Base-by-base conservation (phyloP, 2,797 vertebrate genomes). In the Botia kubotai region DNA sequence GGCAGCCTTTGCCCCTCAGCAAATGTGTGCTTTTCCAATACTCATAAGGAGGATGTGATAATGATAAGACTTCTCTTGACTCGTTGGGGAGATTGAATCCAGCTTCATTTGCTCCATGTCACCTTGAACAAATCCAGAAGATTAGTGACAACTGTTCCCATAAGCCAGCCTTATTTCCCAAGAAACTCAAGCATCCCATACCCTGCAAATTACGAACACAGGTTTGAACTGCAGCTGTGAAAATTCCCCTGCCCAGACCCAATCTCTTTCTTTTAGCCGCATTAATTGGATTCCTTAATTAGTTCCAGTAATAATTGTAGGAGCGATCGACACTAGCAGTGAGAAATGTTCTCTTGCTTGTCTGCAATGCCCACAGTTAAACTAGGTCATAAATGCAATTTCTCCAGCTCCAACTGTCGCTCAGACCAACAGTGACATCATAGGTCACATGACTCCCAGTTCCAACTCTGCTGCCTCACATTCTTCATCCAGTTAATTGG, bases 231-330 rank as follows among this genome's bases (percentile, higher is more conserved):
- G 77, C 89, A 88, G 88, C 86, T 21, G 46, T 79, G 68, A 71
- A 87, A 74, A 77, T 72, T 66, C 73, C 72, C 73, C 79, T 73
- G 23, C 72, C 67, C 81, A 60, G 14, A 75, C 65, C 39, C 68
- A 29, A 72, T 63, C 62, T 52, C 55, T 48, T 71, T 82, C 71
- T 75, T 90, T 92, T 91, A 91, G 90, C 89, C 86, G 81, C 86
- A 86, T 91, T 94, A 94, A 94, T 95, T 95, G 92, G 91, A 90
- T 94, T 93, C 93, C 90, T 92, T 94, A 94, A 95, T 94, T 94
- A 94, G 92, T 90, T 90, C 87, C 75, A 91, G 92, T 90, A 92
- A 92, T 94, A 93, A 94, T 91, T 89, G 90, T 90, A 89, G 87
- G 89, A 86, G 88, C 86, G 88, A 91, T 91, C 89, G 89, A 90